Percentiles rank a stretch among this genome's conserved stretches.
Evolutionary conservation across 2,888 invertebrate genomes (phyloP).

Genomic region (Ernsta delagoae): DNA sequence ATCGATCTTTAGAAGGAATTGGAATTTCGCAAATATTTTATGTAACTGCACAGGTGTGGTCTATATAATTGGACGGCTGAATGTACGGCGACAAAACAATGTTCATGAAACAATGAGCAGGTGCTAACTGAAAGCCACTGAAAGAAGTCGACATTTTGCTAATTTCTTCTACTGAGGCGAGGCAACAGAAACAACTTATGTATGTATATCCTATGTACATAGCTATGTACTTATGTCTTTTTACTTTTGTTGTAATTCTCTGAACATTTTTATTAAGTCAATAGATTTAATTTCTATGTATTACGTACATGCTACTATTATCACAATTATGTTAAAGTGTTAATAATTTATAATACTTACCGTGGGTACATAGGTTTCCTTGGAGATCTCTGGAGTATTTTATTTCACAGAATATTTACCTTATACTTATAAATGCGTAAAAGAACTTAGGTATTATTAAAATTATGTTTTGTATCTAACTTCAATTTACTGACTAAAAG

Average conservation of each 20-base stretch:
- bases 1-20: not conserved
- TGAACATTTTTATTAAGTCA: not conserved
- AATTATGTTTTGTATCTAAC: too few relatives aligned
- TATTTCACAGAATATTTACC: too few relatives aligned
- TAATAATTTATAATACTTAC: too few relatives aligned
- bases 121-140: slow-evolving; percentile 58
- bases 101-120: slow-evolving; percentile 51
- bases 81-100: slow-evolving; percentile 5
- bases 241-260: not conserved
- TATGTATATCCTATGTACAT: not conserved
- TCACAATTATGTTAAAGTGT: too few relatives aligned
- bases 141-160: slow-evolving; percentile 54
- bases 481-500: too few relatives aligned
- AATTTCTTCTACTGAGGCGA: slow-evolving; percentile 40
- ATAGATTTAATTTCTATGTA: too few relatives aligned
- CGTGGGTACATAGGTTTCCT: too few relatives aligned
- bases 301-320: too few relatives aligned
- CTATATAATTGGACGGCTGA: slow-evolving; percentile 13
- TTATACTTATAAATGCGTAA: too few relatives aligned
- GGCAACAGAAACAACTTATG: not conserved
- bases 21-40: not conserved
- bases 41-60: not conserved
- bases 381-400: too few relatives aligned
- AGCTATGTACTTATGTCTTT: too few relatives aligned
- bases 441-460: too few relatives aligned